Evolutionary conservation across 2,888 invertebrate species (phyloP), one percentile per base, ranked within the genome.

Genomic region (Caenorhabditis drosophilae): DNA sequence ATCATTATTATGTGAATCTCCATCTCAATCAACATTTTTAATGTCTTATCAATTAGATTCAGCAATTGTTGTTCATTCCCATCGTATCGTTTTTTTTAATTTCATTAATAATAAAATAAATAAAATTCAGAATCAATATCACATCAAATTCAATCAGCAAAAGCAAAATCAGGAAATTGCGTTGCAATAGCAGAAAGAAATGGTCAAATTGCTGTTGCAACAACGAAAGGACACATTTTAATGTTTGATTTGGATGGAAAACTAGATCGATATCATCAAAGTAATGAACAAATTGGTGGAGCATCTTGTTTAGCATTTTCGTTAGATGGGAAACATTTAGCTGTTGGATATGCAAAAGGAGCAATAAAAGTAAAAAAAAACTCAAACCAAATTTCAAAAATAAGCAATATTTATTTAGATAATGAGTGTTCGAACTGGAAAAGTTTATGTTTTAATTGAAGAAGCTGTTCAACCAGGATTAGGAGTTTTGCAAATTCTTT

Each of bases 391-490:
- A 9, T 40, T 40, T 40, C 40, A 6, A 16, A 11, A 15, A 25
- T 31, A 18, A 18, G 22, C 11, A 11, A 18, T 7, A 7, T 7
- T 40, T 40, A 51, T 76, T 4, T 38, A 62, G 49, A 51, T 79
- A 7, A 46, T 74, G 27, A 58, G 41, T 23, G 49, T 57, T 4
- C 44, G 60, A 41, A 56, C 46, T 23, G 64, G 72, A 11, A 41
- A 57, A 20, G 31, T 74, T 15, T 45, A 69, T 23, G 51, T 70
- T 25, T 35, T 66, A 22, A 59, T 70, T 4, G 59, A 61, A 15
- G 92, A 92, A 84, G 91, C 90, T 6, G 92, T 92, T 83, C 90
- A 92, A 4, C 90, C 90, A 6, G 91, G 90, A 67, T 89, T 90
- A 6, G 92, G 92, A 20, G 90, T 93, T 3, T 85, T 93, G 38